These are phyloP conservation scores for Pseudochirops corinnae DNA, from an alignment of 2,797 vertebrate genomes.

Conservation along the genomic window DNA sequence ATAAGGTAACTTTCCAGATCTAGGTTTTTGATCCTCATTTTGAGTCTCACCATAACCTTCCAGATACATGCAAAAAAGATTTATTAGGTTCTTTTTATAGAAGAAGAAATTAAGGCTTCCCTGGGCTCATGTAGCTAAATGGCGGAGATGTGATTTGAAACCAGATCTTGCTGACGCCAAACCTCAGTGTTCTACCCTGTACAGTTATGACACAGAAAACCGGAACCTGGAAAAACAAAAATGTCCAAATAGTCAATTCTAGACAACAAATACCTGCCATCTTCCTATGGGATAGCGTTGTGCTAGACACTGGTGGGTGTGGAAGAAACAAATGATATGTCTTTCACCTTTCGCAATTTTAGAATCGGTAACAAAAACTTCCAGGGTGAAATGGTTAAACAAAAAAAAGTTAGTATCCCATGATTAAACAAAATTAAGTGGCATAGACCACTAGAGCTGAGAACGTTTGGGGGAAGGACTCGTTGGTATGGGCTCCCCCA, in stretches of 20 bases:
- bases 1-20: too few relatives aligned
- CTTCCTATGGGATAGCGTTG: not conserved
- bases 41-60: too few relatives aligned
- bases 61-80: too few relatives aligned
- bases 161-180: not conserved
- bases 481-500: not conserved
- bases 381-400: conserved; percentile 32
- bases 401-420: not conserved
- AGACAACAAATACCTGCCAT: not conserved
- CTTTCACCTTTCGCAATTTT: conserved; percentile 6
- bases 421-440: not conserved
- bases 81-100: too few relatives aligned
- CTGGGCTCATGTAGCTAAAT: too few relatives aligned
- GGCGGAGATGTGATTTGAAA: too few relatives aligned
- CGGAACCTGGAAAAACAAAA: not conserved
- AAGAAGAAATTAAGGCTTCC: too few relatives aligned
- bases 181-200: not conserved
- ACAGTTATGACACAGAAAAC: not conserved
- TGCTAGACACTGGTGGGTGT: conserved; percentile 12
- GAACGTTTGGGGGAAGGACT: not conserved
- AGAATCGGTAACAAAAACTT: conserved; percentile 33
- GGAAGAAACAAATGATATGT: conserved; percentile 17
- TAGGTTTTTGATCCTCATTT: too few relatives aligned
- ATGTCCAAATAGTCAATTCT: not conserved
- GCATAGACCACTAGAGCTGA: not conserved